These are phyloP conservation scores for Gephyroberyx darwinii DNA, from an alignment of 2,797 vertebrate species.

Conservation along the genomic window DNA sequence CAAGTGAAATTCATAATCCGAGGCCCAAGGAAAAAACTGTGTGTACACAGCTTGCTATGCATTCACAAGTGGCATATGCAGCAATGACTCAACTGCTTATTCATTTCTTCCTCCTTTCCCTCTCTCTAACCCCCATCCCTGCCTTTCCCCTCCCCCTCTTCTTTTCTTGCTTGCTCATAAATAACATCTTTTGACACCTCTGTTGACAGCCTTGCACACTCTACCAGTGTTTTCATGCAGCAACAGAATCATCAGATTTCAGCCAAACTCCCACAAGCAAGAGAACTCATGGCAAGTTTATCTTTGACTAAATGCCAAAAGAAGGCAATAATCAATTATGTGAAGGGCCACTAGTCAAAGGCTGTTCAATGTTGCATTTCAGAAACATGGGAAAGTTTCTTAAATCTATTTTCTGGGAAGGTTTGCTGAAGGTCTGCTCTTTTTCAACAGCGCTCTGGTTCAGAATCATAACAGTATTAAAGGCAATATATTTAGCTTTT, in stretches of 20 bases:
- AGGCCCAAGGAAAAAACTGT: slow-evolving; percentile 2
- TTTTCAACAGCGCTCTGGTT: not conserved
- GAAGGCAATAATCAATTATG: slow-evolving; percentile 1
- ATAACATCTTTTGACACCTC: slow-evolving; percentile 62
- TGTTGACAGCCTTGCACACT: slow-evolving; percentile 61
- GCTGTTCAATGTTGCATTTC: not conserved
- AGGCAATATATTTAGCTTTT: no score
- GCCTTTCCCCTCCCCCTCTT: slow-evolving; percentile 33
- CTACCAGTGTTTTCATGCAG: slow-evolving; percentile 43
- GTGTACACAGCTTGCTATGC: not conserved
- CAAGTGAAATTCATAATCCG: slow-evolving; percentile 8
- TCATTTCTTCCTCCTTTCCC: slow-evolving; percentile 31
- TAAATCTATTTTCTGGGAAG: not conserved
- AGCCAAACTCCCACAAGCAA: slow-evolving; percentile 45
- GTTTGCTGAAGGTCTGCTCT: not conserved
- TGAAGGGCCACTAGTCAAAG: not conserved
- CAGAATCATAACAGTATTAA: not conserved
- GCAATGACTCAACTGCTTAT: slow-evolving; percentile 11
- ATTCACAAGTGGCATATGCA: not conserved
- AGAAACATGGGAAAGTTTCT: not conserved
- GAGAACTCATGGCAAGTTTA: slow-evolving; percentile 34
- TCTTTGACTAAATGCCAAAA: slow-evolving; percentile 8
- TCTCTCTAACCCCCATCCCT: slow-evolving; percentile 26
- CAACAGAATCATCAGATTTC: slow-evolving; percentile 41
- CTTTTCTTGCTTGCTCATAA: slow-evolving; percentile 56